Conservation (phyloP, 2,888 invertebrate genomes). For the Congeria kusceri region DNA sequence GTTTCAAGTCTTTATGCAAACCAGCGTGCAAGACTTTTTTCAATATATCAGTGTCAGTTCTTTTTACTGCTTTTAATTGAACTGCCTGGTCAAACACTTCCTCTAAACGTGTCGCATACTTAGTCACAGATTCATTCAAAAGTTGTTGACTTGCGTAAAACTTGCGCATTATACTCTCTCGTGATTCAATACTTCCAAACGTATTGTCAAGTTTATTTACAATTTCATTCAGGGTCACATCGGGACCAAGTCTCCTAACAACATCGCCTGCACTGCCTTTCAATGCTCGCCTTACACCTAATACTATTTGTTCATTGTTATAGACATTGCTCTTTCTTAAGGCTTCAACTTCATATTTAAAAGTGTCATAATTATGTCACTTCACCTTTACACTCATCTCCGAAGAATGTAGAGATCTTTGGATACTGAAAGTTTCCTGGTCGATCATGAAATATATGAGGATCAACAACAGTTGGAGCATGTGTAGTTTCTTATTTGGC, state of each 20-base stretch:
- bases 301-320: conserved; percentile 14
- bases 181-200: conserved; percentile 13
- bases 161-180: conserved; percentile 16
- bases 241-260: conserved; percentile 15
- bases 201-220: conserved; percentile 7
- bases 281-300: conserved; percentile 13
- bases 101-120: conserved; percentile 13
- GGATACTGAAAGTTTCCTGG: not conserved
- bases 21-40: conserved; percentile 26
- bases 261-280: conserved; percentile 30
- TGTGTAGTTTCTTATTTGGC: no score
- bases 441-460: no score
- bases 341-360: conserved; percentile 20
- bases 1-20: conserved; percentile 7
- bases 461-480: no score
- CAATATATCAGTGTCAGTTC: conserved; percentile 5
- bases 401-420: not conserved
- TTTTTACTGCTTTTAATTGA: conserved; percentile 5
- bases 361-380: conserved; percentile 17
- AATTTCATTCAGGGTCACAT: conserved; percentile 1
- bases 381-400: conserved; percentile 17
- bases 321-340: not conserved
- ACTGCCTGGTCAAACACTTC: conserved; percentile 32
- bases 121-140: conserved; percentile 3
- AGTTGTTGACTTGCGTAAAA: conserved; percentile 21